Evolutionary conservation across 2,888 invertebrate genomes (phyloP).

Genomic region (Melipona beecheii): DNA sequence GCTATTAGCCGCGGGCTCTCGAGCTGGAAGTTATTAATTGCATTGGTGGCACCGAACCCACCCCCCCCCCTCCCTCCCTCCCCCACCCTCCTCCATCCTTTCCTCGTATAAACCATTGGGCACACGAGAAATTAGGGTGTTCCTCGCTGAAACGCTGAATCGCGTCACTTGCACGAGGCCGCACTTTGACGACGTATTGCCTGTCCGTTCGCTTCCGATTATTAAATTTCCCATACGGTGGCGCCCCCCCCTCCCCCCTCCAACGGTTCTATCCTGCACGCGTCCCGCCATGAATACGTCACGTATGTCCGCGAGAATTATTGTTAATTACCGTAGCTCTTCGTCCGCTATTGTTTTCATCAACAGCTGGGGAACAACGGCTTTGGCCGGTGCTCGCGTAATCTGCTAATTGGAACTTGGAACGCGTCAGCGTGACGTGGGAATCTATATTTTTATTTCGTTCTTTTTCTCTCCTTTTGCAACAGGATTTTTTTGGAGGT

Average conservation of each 20-base stretch:
- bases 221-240: conserved; percentile 17
- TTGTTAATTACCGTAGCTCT: conserved; percentile 17
- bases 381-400: too few species aligned
- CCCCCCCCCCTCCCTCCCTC: too few species aligned
- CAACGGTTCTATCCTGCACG: too few species aligned
- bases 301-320: neutral
- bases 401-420: too few species aligned
- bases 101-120: conserved; percentile 35
- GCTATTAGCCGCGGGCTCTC: conserved; percentile 58
- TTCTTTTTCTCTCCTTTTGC: too few species aligned
- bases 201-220: conserved; percentile 14
- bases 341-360: neutral
- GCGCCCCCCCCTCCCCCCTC: too few species aligned
- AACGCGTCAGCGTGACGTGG: too few species aligned
- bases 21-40: conserved; percentile 68
- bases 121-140: conserved; percentile 46
- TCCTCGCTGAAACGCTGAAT: conserved; percentile 37
- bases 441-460: too few species aligned
- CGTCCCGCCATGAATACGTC: neutral
- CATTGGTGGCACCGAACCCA: conserved; percentile 29
- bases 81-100: too few species aligned
- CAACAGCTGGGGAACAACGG: neutral
- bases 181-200: conserved; percentile 27
- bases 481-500: too few species aligned
- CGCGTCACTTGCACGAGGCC: conserved; percentile 23